Evolutionary conservation across 2,888 invertebrate genomes (phyloP), one percentile per base, ranked within the genome.

Genomic region (Troilus luridus): DNA sequence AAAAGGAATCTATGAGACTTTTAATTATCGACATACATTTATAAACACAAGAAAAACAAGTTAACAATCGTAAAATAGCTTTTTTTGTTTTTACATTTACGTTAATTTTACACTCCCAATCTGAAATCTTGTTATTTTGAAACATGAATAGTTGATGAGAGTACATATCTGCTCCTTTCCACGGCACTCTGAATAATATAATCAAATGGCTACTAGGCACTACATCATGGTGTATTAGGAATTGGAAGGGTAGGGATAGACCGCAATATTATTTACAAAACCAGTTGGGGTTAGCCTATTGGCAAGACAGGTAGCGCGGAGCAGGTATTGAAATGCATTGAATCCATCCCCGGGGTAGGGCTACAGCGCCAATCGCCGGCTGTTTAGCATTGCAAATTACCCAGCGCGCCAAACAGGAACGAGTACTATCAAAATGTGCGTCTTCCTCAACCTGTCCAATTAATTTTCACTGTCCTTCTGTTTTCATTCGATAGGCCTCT

Each of bases 361-460:
- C 72, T 56, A 90, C 90, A 90, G 58, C 67, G 77, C 27, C 90
- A 90, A 90, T 90, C 90, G 72, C 72, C 81, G 72, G n/a, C 81
- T 90, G 67, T 91, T 92, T 92, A 92, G 92, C 92, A 92, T 91
- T 92, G 92, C 92, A 92, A 92, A 92, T 92, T 92, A 92, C 89
- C 89, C 81, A 77, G 77, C 58, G 27, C 58, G 27, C 58, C 59
- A 81, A 72, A 60, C 54, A 64, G 56, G 54, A 72, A 72, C 90
- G 90, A 90, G 67, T 90, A n/a, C 81, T 90, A 90, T 90, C 90
- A 90, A 90, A 90, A 89, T 85, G 91, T 67, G 91, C 27, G n/a
- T 56, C 85, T 85, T 85, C 56, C 85, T 56, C 41, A 85, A 85
- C 85, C 85, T 85, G 85, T 85, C 56, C 85, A 85, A 85, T 85